Percentiles rank a stretch among this genome's conserved stretches.
Evolutionary conservation across 1,140 invertebrate species (phyloP).

Genomic region (Dufourea novaeangliae): DNA sequence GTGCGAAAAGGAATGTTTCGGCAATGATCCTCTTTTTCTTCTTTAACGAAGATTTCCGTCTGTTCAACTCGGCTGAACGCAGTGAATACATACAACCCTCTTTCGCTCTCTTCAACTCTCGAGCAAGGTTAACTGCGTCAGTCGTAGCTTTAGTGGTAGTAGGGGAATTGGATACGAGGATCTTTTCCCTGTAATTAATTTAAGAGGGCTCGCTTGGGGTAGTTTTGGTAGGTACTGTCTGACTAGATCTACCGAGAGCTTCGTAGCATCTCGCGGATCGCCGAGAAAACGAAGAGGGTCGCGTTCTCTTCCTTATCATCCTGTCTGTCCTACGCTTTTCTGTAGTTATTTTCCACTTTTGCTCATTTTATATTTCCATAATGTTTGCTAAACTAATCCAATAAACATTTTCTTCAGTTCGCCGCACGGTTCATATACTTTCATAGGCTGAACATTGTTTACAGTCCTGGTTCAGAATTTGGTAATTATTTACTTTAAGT

Average conservation of each 20-base stretch:
- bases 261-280: constrained; percentile 64
- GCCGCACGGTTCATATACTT: too few species aligned
- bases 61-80: constrained; percentile 68
- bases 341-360: neutral
- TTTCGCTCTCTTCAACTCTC: constrained; percentile 58
- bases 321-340: constrained; percentile 5
- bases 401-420: too few species aligned
- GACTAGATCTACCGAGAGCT: constrained; percentile 45
- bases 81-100: constrained; percentile 55
- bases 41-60: constrained; percentile 71
- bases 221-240: constrained; percentile 51
- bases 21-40: constrained; percentile 61
- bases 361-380: neutral
- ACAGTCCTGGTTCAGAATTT: too few species aligned
- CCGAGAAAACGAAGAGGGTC: constrained; percentile 55
- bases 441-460: too few species aligned
- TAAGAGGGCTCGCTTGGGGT: constrained; percentile 74
- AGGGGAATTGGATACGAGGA: constrained; percentile 71
- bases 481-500: too few species aligned
- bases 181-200: constrained; percentile 79
- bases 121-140: constrained; percentile 38
- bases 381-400: neutral
- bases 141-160: constrained; percentile 16
- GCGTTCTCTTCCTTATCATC: constrained; percentile 44
- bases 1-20: constrained; percentile 68